These are phyloP conservation scores for Siniperca undulata DNA, from an alignment of 2,797 vertebrate genomes.

Conservation along the genomic window DNA sequence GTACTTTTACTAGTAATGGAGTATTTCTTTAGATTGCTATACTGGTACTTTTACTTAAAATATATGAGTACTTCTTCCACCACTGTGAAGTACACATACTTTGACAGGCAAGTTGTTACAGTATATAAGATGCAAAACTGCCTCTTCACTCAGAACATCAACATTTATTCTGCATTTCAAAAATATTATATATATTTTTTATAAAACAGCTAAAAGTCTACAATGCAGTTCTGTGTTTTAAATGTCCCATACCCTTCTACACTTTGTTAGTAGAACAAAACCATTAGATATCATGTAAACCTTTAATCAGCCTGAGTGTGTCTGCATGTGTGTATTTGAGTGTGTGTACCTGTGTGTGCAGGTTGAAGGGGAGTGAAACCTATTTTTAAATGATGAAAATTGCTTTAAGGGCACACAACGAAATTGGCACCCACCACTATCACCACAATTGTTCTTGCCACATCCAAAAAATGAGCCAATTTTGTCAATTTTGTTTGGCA, in stretches of 20 bases:
- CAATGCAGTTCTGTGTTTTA: background rate
- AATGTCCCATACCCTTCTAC: background rate
- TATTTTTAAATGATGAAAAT: conserved; percentile 75
- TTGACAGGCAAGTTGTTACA: background rate
- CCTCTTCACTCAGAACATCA: background rate
- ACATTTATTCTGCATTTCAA: conserved; percentile 13
- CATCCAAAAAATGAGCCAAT: conserved; percentile 68
- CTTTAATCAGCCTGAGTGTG: conserved; percentile 34
- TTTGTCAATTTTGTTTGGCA: conserved; percentile 74
- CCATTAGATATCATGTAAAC: conserved; percentile 41
- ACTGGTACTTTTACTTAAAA: conserved; percentile 4
- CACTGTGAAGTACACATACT: background rate
- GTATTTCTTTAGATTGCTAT: background rate
- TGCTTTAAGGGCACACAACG: conserved; percentile 69
- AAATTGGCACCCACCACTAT: conserved; percentile 63
- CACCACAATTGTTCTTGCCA: conserved; percentile 66
- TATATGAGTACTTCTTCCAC: background rate
- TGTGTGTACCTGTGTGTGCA: conserved; percentile 23
- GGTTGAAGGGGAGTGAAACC: conserved; percentile 43
- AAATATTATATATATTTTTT: background rate
- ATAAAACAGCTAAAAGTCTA: background rate
- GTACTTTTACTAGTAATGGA: background rate
- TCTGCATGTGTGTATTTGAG: conserved; percentile 18
- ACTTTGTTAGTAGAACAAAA: conserved; percentile 16
- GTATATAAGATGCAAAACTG: background rate